Conservation (phyloP, 53 echinoderm and acorn worm species). For the Echinarachnius parma region DNA sequence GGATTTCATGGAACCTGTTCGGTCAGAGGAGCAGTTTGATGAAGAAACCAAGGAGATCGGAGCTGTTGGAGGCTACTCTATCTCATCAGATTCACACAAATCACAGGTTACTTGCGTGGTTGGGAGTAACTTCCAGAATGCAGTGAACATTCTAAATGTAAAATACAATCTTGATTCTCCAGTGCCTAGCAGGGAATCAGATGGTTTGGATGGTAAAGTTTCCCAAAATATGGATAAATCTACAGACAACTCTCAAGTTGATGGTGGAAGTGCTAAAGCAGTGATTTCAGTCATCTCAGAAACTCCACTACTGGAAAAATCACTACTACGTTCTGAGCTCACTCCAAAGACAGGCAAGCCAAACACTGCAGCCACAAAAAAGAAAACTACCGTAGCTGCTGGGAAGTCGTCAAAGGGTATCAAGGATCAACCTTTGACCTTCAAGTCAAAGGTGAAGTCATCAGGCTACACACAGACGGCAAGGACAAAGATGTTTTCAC, state of each 20-base stretch:
- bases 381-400: slow-evolving; percentile 34
- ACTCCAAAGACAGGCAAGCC: slow-evolving; percentile 47
- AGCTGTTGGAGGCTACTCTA: slow-evolving; percentile 36
- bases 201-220: not conserved
- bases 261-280: not conserved
- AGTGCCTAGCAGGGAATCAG: no score
- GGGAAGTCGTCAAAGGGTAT: slow-evolving; percentile 41
- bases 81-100: slow-evolving; percentile 8
- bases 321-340: slow-evolving; percentile 66
- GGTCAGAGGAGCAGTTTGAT: slow-evolving; percentile 65
- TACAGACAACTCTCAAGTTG: not conserved
- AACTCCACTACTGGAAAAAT: slow-evolving; percentile 65
- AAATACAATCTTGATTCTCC: no score
- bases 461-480: slow-evolving; percentile 80
- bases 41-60: slow-evolving; percentile 4
- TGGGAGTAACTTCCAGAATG: slow-evolving; percentile 77
- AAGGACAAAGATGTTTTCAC: slow-evolving; percentile 86
- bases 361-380: slow-evolving; percentile 21
- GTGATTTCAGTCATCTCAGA: slow-evolving; percentile 59
- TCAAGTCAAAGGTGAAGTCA: slow-evolving; percentile 85
- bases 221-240: slow-evolving; percentile 26
- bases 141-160: slow-evolving; percentile 55
- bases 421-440: slow-evolving; percentile 87
- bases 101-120: slow-evolving; percentile 60
- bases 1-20: slow-evolving; percentile 59